Percentiles rank a stretch among this genome's conserved stretches.
Conservation (phyloP, 2,113 vertebrate species). For the Lasiurus borealis region DNA sequence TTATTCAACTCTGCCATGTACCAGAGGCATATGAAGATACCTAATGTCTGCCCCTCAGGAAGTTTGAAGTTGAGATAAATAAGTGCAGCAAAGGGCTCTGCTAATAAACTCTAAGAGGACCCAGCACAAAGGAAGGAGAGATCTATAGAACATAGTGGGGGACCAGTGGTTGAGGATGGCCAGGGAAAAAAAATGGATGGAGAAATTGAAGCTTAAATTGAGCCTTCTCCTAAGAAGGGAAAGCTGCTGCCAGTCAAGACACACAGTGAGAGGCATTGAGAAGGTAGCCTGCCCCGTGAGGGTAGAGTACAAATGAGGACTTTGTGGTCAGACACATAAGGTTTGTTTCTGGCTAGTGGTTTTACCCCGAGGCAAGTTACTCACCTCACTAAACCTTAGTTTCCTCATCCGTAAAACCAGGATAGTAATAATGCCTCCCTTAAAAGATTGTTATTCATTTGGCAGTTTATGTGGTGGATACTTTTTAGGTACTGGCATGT, state of each 20-base stretch:
- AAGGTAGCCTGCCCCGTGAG: neutral
- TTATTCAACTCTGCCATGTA: neutral
- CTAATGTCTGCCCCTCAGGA: constrained; percentile 30
- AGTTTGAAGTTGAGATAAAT: constrained; percentile 59
- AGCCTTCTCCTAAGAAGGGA: neutral
- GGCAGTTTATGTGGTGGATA: neutral
- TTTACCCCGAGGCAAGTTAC: constrained; percentile 55
- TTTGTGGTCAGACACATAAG: constrained; percentile 34
- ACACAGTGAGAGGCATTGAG: neutral
- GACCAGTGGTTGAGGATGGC: constrained; percentile 24
- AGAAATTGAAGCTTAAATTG: constrained; percentile 21
- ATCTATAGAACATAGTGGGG: neutral
- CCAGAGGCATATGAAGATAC: neutral
- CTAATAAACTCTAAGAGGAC: neutral
- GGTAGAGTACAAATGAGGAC: neutral
- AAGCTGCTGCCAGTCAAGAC: constrained; percentile 1
- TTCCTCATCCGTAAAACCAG: constrained; percentile 55
- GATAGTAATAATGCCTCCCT: constrained; percentile 9
- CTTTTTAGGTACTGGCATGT: neutral
- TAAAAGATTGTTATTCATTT: constrained; percentile 29
- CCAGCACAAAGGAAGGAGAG: neutral
- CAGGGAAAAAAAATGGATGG: neutral
- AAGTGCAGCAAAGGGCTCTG: neutral
- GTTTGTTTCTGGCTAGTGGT: constrained; percentile 57
- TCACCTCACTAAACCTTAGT: constrained; percentile 33